Conservation (phyloP, 2,888 invertebrate species). For the Tetanocera ferruginea region DNA sequence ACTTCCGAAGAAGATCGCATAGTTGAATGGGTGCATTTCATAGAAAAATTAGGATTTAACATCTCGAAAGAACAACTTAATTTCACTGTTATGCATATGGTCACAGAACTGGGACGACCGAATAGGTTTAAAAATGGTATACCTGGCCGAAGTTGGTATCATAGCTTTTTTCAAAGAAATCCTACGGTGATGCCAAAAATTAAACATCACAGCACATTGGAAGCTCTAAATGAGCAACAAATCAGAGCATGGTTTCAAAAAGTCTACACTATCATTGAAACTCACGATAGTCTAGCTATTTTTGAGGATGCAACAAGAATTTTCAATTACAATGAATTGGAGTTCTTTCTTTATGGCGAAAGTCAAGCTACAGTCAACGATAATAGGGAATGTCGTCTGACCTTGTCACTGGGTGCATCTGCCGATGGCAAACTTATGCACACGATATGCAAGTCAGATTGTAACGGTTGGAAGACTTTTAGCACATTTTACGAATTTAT, state of each 20-base stretch:
- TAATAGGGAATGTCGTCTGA: slow-evolving; percentile 52
- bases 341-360: slow-evolving; percentile 63
- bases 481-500: slow-evolving; percentile 65
- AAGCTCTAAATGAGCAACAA: too few relatives aligned
- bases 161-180: not conserved
- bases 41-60: too few relatives aligned
- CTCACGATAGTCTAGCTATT: slow-evolving; percentile 39
- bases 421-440: slow-evolving; percentile 16
- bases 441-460: slow-evolving; percentile 57
- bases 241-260: too few relatives aligned
- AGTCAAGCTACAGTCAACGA: slow-evolving; percentile 51
- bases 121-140: not conserved
- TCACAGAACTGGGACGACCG: not conserved
- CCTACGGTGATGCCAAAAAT: not conserved
- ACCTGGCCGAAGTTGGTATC: not conserved
- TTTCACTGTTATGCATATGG: not conserved
- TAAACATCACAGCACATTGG: not conserved
- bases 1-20: too few relatives aligned
- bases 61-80: too few relatives aligned
- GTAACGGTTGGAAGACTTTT: slow-evolving; percentile 64
- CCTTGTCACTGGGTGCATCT: slow-evolving; percentile 21
- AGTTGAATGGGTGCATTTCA: too few relatives aligned
- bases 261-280: too few relatives aligned
- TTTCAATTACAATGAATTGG: slow-evolving; percentile 65
- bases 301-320: slow-evolving; percentile 54